Evolutionary conservation across 2,888 invertebrate genomes (phyloP), one percentile per base, ranked within the genome.

Genomic region (Ophion slaviceki): DNA sequence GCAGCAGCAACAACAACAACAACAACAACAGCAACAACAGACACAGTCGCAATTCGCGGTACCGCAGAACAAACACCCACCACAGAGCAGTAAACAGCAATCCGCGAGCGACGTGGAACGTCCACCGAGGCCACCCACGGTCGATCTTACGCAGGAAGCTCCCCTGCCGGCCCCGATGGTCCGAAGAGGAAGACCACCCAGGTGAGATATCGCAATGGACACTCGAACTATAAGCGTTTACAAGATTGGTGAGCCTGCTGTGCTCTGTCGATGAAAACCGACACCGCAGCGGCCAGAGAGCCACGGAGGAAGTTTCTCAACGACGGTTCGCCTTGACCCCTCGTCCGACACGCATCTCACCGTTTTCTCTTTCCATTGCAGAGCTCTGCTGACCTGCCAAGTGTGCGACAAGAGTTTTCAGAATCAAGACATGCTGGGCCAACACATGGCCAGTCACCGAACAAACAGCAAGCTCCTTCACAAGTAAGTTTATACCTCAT

Each of bases 341-440:
- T 57, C 62, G 47, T 70, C 17, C 32, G 14, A 47, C n/a, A 62
- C 8, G 6, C 40, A 40, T 7, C 8, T 40, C 5, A 40, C 40
- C 40, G 6, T 17, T 14, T 17, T 14, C 5, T 53, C 14, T 62
- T 85, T 77, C 74, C 20, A 68, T 72, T 68, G 14, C 85, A 93
- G 93, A 84, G 89, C 91, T 32, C 62, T 91, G 24, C 87, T 93
- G 64, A 92, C 91, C 7, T 94, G 94, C 86, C 94, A 94, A 86
- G 93, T 95, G 3, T 95, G 95, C 88, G 94, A 95, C 80, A 95
- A 95, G 87, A 93, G 92, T 74, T 95, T 95, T 87, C 93, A 94
- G 78, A 94, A 93, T 64, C 94, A 93, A 80, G 95, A 95, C 81
- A 92, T 94, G 75, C 91, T 95, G 7, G 93, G 93, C n/a, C 94